A percentile compares a stretch with the other conserved stretches of the same genome.
These are phyloP conservation scores for cat (Felis catus) DNA, from an alignment of 2,113 vertebrate species.

Conservation along the genomic window DNA sequence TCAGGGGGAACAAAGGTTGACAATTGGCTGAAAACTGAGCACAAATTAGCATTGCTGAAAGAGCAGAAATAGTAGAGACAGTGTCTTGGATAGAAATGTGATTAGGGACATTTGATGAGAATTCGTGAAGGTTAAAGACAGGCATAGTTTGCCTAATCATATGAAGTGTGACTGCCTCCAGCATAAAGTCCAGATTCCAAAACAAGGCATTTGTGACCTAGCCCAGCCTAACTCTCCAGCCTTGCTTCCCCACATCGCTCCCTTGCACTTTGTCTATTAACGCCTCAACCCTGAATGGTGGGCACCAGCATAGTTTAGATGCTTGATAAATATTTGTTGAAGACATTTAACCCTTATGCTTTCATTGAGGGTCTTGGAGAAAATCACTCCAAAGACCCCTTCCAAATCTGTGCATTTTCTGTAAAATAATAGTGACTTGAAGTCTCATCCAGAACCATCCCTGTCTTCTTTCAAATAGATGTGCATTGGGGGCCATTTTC, in stretches of 20 bases:
- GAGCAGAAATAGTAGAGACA: not conserved
- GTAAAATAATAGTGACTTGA: not conserved
- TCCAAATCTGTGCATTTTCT: not conserved
- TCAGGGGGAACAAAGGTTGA: not conserved
- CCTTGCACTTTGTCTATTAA: not conserved
- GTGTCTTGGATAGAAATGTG: not conserved
- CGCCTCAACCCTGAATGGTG: not conserved
- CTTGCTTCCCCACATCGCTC: rapidly evolving
- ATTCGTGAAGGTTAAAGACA: not conserved
- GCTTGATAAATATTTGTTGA: not conserved
- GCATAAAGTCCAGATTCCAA: not conserved
- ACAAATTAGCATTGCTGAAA: not conserved
- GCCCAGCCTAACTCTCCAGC: not conserved
- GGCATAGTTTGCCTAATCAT: not conserved
- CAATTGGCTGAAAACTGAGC: not conserved
- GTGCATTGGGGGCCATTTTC: not conserved
- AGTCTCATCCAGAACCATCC: not conserved
- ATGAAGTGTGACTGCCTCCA: not conserved
- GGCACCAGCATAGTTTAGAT: not conserved
- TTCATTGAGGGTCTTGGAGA: not conserved
- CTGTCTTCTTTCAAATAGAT: not conserved
- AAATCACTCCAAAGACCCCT: not conserved
- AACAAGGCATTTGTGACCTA: not conserved
- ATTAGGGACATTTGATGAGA: not conserved
- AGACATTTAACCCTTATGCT: not conserved